Evolutionary conservation across 2,888 invertebrate genomes (phyloP).

Genomic region (Raillietiella orientalis): DNA sequence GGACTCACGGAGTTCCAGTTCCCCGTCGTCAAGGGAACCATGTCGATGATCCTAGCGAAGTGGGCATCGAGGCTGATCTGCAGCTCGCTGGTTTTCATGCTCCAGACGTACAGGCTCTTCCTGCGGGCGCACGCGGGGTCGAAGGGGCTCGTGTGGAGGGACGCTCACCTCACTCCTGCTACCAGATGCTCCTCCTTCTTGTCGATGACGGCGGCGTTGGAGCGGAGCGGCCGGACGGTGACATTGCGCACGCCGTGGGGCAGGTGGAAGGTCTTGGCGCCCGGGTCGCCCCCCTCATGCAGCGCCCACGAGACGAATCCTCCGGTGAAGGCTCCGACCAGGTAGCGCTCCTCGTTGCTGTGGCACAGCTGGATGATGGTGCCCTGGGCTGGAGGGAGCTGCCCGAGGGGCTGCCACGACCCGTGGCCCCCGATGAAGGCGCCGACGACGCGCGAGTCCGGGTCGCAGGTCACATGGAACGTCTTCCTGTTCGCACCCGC

Average conservation of each 20-base stretch:
- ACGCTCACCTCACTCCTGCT: conserved; percentile 54
- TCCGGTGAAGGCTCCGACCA: conserved; percentile 34
- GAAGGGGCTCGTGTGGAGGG: too few relatives aligned
- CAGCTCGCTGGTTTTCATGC: conserved; percentile 37
- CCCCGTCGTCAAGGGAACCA: conserved; percentile 53
- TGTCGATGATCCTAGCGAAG: conserved; percentile 74
- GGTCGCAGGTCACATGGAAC: too few relatives aligned
- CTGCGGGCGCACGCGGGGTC: too few relatives aligned
- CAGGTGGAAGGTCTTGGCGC: conserved; percentile 8
- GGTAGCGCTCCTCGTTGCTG: conserved; percentile 40
- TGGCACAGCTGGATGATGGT: conserved; percentile 41
- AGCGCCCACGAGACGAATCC: too few relatives aligned
- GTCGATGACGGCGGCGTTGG: conserved; percentile 71
- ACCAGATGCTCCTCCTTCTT: conserved; percentile 67
- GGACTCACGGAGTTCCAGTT: conserved; percentile 36
- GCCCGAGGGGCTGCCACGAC: conserved; percentile 5
- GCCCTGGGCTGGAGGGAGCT: conserved; percentile 14
- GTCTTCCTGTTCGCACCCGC: too few relatives aligned
- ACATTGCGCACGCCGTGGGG: conserved; percentile 51
- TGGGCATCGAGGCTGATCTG: conserved; percentile 83
- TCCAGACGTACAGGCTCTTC: conserved; percentile 85
- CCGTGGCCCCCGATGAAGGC: conserved; percentile 3
- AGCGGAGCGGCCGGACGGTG: conserved; percentile 57
- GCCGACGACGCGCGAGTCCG: conserved; percentile 6
- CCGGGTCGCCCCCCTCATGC: conserved; percentile 3